Percentiles rank a stretch among this genome's conserved stretches.
Conservation (phyloP, 2,113 vertebrate genomes). For the Nicator chloris region DNA sequence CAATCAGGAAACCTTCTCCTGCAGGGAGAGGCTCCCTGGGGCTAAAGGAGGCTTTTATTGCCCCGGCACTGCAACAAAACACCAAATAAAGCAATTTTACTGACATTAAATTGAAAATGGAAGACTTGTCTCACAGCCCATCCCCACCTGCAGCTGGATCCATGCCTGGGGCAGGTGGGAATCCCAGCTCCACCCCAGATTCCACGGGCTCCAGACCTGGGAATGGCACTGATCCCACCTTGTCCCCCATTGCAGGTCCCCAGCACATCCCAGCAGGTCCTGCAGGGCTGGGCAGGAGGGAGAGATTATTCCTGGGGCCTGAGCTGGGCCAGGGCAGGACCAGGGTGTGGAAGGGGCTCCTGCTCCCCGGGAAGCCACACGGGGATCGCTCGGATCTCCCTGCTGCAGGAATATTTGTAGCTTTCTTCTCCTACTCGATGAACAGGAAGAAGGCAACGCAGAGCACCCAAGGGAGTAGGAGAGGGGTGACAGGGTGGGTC, state of each 20-base stretch:
- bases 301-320: accelerated
- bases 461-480: neutral
- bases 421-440: neutral
- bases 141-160: neutral
- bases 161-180: neutral
- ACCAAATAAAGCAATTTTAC: constrained; percentile 24
- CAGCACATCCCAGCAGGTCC: neutral
- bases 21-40: neutral
- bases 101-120: constrained; percentile 24
- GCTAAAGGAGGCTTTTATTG: constrained; percentile 15
- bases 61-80: neutral
- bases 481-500: neutral
- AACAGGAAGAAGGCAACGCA: neutral
- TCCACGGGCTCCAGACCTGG: accelerated
- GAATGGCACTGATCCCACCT: neutral
- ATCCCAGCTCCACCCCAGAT: neutral
- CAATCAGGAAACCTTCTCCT: neutral
- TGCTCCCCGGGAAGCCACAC: accelerated
- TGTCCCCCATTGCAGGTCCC: accelerated
- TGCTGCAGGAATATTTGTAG: neutral
- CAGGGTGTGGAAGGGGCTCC: neutral
- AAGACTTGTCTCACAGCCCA: neutral
- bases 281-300: neutral
- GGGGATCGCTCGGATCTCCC: neutral
- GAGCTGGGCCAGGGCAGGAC: neutral